phyloP scores from a whole-genome alignment of 2,888 invertebrate genomes.

The Teleiodes luculella region DNA sequence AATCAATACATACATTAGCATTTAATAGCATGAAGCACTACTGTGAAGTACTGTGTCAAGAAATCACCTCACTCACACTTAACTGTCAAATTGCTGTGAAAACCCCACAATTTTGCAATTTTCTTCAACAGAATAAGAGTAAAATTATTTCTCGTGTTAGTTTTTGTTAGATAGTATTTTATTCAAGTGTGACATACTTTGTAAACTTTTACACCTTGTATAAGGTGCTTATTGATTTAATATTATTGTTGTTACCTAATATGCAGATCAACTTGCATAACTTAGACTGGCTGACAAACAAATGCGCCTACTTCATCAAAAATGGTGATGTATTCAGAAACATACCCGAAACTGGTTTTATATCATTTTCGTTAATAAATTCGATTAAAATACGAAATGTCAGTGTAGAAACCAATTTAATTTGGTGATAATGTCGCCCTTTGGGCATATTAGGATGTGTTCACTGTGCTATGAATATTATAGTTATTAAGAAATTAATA shows the following conservation, averaged over 20 bases:
- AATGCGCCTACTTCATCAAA: background rate
- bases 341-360: slow-evolving; percentile 2
- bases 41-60: too few relatives aligned
- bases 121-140: too few relatives aligned
- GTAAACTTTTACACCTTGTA: background rate
- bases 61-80: too few relatives aligned
- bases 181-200: too few relatives aligned
- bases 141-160: background rate
- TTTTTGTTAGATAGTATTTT: too few relatives aligned
- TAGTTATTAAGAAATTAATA: too few relatives aligned
- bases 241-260: slow-evolving; percentile 3
- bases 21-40: too few relatives aligned
- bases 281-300: background rate
- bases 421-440: background rate
- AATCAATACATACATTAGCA: too few relatives aligned
- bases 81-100: too few relatives aligned
- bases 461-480: too few relatives aligned
- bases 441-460: background rate
- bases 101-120: too few relatives aligned
- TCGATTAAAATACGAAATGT: background rate
- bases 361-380: background rate
- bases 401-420: background rate
- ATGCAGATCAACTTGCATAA: slow-evolving; percentile 10
- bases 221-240: background rate
- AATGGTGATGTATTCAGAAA: background rate